Base-by-base conservation (phyloP, 2,113 vertebrate genomes). In the Candoia aspera region DNA sequence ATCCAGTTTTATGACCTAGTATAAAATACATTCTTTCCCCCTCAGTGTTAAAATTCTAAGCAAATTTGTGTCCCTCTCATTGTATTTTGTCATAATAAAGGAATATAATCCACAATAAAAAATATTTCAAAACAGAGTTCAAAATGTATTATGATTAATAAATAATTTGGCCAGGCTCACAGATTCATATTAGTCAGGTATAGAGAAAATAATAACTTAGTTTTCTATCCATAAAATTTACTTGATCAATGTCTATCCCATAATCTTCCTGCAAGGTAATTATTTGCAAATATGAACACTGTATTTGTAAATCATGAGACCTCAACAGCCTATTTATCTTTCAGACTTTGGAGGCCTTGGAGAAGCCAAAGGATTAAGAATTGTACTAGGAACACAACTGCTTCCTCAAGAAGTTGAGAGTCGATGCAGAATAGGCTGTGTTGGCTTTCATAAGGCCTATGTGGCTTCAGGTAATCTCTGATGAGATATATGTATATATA, bases 1-100 rank as follows among this genome's bases (percentile, higher is more conserved):
- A 58, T 53, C 95, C 53, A 29, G 94, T 94, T 94, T 91, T 94
- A 89, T 54, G 83, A 86, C 91, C 92, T 94, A 92, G 93, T 91
- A 94, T 24, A 15, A 97, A 95, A 97, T 93, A 91, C 87, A 94
- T 91, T 95, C 42, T 42, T 92, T 86, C 83, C 95, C 93, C 95
- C 85, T 94, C 94, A 95, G 95, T 93, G 93, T 96, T 95, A 96
- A 93, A 93, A 87, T 68, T 89, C 37, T 96, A 95, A 95, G 17
- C 87, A 85, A 83, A 91, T 94, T 94, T 54, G 91, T 79, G 23
- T 94, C 90, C 42, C 8, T n/a, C 49, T 68, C 55, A 68, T 57
- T 83, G 92, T 17, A 62, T 94, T 90, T 93, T 87, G 91, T 91
- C 91, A 93, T 42, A 90, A 17, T 29, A 6, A 94, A 92, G 94